Base-by-base conservation (phyloP, 2,888 invertebrate genomes). In the Cephalotes varians region DNA sequence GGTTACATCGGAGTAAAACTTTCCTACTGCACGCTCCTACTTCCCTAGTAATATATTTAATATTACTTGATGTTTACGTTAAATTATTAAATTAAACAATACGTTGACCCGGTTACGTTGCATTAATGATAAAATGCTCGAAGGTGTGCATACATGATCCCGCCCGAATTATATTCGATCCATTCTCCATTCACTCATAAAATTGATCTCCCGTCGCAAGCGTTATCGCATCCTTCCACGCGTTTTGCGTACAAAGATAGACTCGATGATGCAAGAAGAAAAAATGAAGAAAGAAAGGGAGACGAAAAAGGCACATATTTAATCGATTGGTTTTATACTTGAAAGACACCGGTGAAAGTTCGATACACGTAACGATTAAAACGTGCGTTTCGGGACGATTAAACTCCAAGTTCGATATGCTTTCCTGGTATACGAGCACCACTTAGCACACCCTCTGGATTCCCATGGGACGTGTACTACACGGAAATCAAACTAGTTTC, bases 371-470 rank as follows among this genome's bases (percentile, higher is more conserved):
- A 72, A 40, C 83, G 82, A 88, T 86, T 86, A 84, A 81, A 88
- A 82, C 64, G 40, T 28, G 31, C 69, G 71, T 89, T 87, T 85
- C 65, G 62, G 76, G 67, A 64, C 65, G 65, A 15, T 40, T 44
- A 28, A 89, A 82, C 90, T 92, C 88, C 81, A 76, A 58, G 56
- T 6, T 31, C 21, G 18, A 79, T 81, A 86, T 93, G 87, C 31
- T 81, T 73, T 58, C 92, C 92, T 92, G 85, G 34, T 92, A 88
- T 81, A n/a, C 72, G 88, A 90, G 90, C 92, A 92, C 91, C 92
- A 93, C 91, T 92, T 89, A 90, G 92, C 91, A 92, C 92, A 93
- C 92, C 92, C 93, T 93, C 91, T 93, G 90, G 87, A 92, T 93
- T 92, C 91, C 90, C 92, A 92, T 91, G 90, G 88, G 90, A 92